A percentile compares a stretch with the other conserved stretches of the same genome.
phyloP scores from a whole-genome alignment of 2,797 vertebrate genomes.

The Thamnophis elegans region DNA sequence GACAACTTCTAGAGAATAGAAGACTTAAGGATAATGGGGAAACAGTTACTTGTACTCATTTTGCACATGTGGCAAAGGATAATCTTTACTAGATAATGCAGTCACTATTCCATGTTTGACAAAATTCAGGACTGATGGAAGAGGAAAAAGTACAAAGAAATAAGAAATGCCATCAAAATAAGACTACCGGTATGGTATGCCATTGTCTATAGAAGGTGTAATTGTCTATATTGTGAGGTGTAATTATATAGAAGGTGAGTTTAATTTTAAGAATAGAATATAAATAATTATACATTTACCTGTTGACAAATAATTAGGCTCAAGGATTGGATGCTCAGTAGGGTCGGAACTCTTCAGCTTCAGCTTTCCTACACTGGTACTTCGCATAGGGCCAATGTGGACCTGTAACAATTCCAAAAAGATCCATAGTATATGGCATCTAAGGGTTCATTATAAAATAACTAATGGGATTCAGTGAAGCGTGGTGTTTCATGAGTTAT shows the following conservation, averaged over 20 bases:
- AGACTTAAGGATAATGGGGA: background rate
- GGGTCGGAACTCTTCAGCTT: slow-evolving; percentile 87
- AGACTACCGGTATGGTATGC: background rate
- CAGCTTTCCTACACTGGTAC: slow-evolving; percentile 87
- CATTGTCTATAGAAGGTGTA: background rate
- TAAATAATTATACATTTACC: slow-evolving; percentile 70
- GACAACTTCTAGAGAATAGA: background rate
- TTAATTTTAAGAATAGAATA: background rate
- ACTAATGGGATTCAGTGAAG: background rate
- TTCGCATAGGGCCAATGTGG: slow-evolving; percentile 92
- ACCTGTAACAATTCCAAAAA: slow-evolving; percentile 74
- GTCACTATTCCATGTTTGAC: background rate
- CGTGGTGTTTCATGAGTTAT: background rate
- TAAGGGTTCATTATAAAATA: background rate
- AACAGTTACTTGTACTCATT: background rate
- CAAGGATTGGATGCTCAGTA: slow-evolving; percentile 84
- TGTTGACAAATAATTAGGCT: slow-evolving; percentile 93
- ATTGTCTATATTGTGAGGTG: background rate
- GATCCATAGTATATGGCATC: background rate
- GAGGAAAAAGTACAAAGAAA: background rate
- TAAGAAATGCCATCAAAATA: background rate
- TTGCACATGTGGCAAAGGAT: background rate
- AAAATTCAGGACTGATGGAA: background rate
- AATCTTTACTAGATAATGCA: background rate
- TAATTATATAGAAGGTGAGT: background rate